Evolutionary conservation across 2,113 vertebrate species (phyloP), one percentile per base, ranked within the genome.

Genomic region (Rostratula benghalensis): DNA sequence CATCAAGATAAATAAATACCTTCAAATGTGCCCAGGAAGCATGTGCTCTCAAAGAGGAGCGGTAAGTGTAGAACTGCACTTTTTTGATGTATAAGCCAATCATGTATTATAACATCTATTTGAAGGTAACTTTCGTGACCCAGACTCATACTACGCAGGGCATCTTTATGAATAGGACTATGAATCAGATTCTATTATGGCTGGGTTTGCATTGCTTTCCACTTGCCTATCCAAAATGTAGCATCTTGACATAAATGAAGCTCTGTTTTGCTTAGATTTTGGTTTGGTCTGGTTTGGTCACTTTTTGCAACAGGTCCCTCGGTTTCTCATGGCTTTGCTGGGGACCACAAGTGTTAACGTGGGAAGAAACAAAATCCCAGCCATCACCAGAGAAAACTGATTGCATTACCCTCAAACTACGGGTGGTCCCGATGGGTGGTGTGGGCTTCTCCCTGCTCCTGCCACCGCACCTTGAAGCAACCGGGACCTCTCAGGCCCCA

Each of bases 351-450:
- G 11, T 11, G 22, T 48, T 54, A 43, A 54, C 12, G 5, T 53
- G 50, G 18, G 76, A 60, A 48, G 27, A 67, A 53, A 35, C 11
- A 60, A 64, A 80, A 76, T 60, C n/a, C 30, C 63, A 19, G 13
- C 13, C 11, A 13, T 30, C 68, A 65, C 25, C n/a, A 81, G 20
- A 21, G 45, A 48, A 80, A 89, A 69, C 13, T 39, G 31, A 22
- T 31, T 37, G 50, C 21, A 57, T 69, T 48, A 46, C 35, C 13
- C 30, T 41, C 43, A 69, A 68, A n/a, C 33, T 16, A 27, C 0
- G 0, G 0, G 1, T 27, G 30, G 19, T 64, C 39, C 27, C 22
- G n/a, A 11, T 50, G 63, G 31, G 10, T 43, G 56, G 14, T 10
- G 5, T 46, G 43, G 61, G 50, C 23, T 81, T 21, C 6, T 28